phyloP scores from a whole-genome alignment of 2,888 invertebrate species.

The Choristoneura rosaceana region DNA sequence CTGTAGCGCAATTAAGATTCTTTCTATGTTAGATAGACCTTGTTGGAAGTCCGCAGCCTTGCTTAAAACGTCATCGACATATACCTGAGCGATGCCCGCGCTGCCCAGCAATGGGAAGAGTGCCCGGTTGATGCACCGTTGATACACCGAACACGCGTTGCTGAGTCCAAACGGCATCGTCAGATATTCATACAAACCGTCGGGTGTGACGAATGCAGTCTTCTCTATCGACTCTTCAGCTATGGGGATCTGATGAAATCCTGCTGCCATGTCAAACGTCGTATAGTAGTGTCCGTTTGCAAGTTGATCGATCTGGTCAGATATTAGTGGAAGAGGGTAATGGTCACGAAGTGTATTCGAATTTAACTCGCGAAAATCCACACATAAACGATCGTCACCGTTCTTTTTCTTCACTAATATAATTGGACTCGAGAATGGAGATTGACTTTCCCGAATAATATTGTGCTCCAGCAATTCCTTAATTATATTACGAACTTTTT shows the following conservation, averaged over 20 bases:
- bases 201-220: conserved; percentile 41
- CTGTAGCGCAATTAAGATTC: background rate
- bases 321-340: conserved; percentile 37
- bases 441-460: no score
- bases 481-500: no score
- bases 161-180: conserved; percentile 39
- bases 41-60: background rate
- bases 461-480: no score
- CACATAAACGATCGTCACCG: conserved; percentile 45
- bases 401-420: conserved; percentile 8
- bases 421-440: no score
- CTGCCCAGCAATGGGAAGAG: conserved; percentile 24
- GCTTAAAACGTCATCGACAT: conserved; percentile 42
- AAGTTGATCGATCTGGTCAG: conserved; percentile 29
- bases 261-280: conserved; percentile 26
- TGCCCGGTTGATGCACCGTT: conserved; percentile 36
- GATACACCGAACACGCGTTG: conserved; percentile 41
- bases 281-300: conserved; percentile 16
- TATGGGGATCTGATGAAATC: conserved; percentile 35
- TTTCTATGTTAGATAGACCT: background rate
- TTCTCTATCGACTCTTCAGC: conserved; percentile 30
- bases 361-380: conserved; percentile 41
- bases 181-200: conserved; percentile 36
- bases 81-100: conserved; percentile 26
- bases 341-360: conserved; percentile 29